Evolutionary conservation across 1,140 invertebrate species (phyloP), one percentile per base, ranked within the genome.

Genomic region (Coboldia fuscipes): DNA sequence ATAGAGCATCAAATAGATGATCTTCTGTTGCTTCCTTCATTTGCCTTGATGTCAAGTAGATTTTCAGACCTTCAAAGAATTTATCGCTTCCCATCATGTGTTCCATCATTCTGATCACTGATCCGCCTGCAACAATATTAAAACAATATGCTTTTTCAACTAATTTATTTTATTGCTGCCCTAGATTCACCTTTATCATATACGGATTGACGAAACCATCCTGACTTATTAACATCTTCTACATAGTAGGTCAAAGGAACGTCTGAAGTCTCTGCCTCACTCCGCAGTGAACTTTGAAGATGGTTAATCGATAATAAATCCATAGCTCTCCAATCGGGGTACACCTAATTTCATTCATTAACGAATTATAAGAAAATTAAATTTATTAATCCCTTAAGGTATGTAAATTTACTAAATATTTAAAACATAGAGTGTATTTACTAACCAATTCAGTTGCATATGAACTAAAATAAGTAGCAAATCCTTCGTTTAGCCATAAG

Each of bases 121-220:
- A 35, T 14, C 24, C 15, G 7, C 4, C 22, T 29, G 9, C 15
- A 3, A 33, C 6, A 52, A 59, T 50, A 51, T 61, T 58, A 44
- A 43, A 0, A 27, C 37, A n/a, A 33, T 5, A 63, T 43, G 13
- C 50, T 51, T 0, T 36, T 30, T 13, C 50, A 23, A 23, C 63
- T 63, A n/a, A 46, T 37, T 6, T 48, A 23, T 33, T 51, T 43
- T 0, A 29, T 34, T 12, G 15, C 29, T 21, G n/a, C 3, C 5
- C 19, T 33, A 28, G 14, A 44, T 54, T 56, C 48, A 69, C 66
- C 60, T 53, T 71, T 68, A 31, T 65, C 63, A 45, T 89, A 90
- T 1, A 75, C 73, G 12, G 88, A 83, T 3, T 61, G 60, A 48
- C 89, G 82, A 46, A 89, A 89, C 3, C 78, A 68, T 13, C 63